Base-by-base conservation (phyloP, 2,797 vertebrate genomes). In the Chanos chanos region DNA sequence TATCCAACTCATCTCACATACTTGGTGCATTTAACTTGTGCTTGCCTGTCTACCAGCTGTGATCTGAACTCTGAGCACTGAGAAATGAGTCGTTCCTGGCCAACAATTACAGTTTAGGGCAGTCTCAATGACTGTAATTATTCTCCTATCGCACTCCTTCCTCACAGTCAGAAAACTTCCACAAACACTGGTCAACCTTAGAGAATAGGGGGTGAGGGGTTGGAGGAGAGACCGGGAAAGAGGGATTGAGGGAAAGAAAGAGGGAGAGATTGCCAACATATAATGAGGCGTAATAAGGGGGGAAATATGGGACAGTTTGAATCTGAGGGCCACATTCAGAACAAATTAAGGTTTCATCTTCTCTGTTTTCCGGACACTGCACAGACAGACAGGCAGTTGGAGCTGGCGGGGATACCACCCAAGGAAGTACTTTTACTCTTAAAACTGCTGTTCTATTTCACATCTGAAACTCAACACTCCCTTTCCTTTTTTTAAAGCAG, bases 51-150 rank as follows among this genome's bases (percentile, higher is more conserved):
- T 39, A 27, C 61, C 54, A 66, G 72, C 50, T 71, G 61, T 43
- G 62, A 73, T 71, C 51, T 68, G 47, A 76, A 67, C 39, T 55
- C 61, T 71, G 27, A 62, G 64, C 37, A 54, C 61, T 33, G 64
- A 62, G 65, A 52, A 71, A 75, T 68, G 76, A 70, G 55, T 57
- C 30, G 49, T 43, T 74, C 61, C 27, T 44, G 72, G 73, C 69
- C 76, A 74, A 72, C 53, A 74, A 83, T 78, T 81, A 79, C 72
- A 74, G 68, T 61, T 64, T 73, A 66, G 82, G 80, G 75, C 31
- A 27, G 59, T 61, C 40, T 58, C 33, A 77, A 76, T 62, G 28
- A 68, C 34, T 56, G 68, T 71, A n/a, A 72, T 75, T 48, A 1
- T 10, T 39, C 51, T 12, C 56, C 73, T 74, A 77, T 66, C 73